phyloP scores from a whole-genome alignment of 2,888 invertebrate genomes.

The Ophion ellenae region DNA sequence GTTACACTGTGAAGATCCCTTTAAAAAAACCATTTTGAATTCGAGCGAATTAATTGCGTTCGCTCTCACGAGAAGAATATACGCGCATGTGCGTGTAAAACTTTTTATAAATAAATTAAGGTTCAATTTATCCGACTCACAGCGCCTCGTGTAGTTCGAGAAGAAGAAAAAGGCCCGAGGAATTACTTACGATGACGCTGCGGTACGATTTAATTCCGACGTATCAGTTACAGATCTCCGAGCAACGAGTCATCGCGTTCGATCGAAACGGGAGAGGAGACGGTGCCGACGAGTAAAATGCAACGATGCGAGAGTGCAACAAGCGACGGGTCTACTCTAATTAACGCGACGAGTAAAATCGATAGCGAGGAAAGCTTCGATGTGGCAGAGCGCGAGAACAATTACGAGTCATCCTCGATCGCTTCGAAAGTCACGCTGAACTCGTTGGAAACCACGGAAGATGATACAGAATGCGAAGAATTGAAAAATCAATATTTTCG shows the following conservation, averaged over 20 bases:
- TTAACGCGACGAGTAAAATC: not conserved
- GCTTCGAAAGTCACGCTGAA: slow-evolving; percentile 21
- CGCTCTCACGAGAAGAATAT: too few species aligned
- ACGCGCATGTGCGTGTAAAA: too few species aligned
- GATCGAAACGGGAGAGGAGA: slow-evolving; percentile 1
- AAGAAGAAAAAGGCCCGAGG: not conserved
- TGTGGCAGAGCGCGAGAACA: slow-evolving; percentile 27
- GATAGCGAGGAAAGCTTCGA: slow-evolving; percentile 33
- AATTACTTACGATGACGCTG: slow-evolving; percentile 46
- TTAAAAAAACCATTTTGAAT: too few species aligned
- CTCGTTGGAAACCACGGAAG: not conserved
- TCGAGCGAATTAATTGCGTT: too few species aligned
- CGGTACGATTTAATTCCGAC: slow-evolving; percentile 13
- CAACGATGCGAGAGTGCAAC: slow-evolving; percentile 14
- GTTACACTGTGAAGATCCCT: too few species aligned
- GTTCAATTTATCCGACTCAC: too few species aligned
- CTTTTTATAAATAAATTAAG: too few species aligned
- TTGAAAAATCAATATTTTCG: slow-evolving; percentile 34
- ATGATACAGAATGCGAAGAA: slow-evolving; percentile 41
- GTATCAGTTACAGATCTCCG: slow-evolving; percentile 31
- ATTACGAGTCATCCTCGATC: slow-evolving; percentile 39
- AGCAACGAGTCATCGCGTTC: slow-evolving; percentile 2
- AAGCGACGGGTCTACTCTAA: slow-evolving; percentile 12
- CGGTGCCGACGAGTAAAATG: slow-evolving; percentile 2
- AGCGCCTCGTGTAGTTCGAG: not conserved